Evolutionary conservation across 2,888 invertebrate species (phyloP), one percentile per base, ranked within the genome.

Genomic region (Cheilosia pagana): DNA sequence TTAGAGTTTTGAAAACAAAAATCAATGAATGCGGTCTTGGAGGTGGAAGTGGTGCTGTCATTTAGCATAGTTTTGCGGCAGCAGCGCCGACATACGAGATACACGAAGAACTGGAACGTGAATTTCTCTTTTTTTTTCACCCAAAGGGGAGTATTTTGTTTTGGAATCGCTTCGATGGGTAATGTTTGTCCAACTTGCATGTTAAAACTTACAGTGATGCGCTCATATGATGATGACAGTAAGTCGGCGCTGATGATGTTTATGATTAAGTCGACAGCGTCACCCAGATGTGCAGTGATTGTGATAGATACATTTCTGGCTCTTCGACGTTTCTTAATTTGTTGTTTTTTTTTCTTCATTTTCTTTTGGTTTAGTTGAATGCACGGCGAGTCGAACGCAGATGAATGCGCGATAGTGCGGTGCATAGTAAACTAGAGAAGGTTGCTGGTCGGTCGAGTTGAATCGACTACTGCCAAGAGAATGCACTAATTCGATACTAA

Each of bases 201-300:
- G 43, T 50, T 45, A 19, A 45, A 41, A n/a, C 41, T 41, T 2
- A 41, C 48, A 52, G 41, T 67, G 76, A 53, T 62, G 55, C 62
- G 53, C 55, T 59, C 43, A 21, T 48, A 21, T 48, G 50, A 70
- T 19, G 12, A 25, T 41, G 60, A 67, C 39, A 43, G 62, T 81
- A 41, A 76, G 62, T 57, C 43, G 16, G 16, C 14, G 62, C n/a
- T 68, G 63, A 48, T 55, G 60, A 71, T 45, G 57, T 50, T 60
- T 60, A 78, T 72, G 55, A 82, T 79, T 67, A 43, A 62, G 55
- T 48, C 25, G 25, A 72, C 82, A 82, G 31, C 43, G 19, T 77
- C 82, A 82, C 82, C 82, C 41, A 77, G 77, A 43, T 82, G 67
- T 72, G 52, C 71, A 77, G 12, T 35, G 71, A 50, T 48, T 72